A percentile compares a stretch with the other conserved stretches of the same genome.
These are phyloP conservation scores for Platysteira castanea DNA, from an alignment of 2,113 vertebrate genomes.

Conservation along the genomic window DNA sequence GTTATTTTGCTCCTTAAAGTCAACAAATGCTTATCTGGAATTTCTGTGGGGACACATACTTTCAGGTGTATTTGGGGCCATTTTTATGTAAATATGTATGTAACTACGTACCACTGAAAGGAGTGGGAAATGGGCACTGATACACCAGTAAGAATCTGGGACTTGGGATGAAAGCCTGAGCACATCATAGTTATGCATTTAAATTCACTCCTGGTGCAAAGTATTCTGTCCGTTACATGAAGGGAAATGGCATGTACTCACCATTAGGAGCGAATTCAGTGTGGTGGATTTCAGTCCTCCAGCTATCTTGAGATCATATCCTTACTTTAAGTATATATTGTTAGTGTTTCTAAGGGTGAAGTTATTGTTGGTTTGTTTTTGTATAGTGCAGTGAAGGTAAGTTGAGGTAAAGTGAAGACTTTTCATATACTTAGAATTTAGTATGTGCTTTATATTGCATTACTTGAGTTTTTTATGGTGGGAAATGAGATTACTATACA, in stretches of 20 bases:
- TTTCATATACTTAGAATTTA: neutral
- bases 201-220: neutral
- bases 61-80: neutral
- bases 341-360: neutral
- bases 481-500: neutral
- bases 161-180: neutral
- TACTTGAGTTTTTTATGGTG: neutral
- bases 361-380: neutral
- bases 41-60: neutral
- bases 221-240: neutral
- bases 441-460: neutral
- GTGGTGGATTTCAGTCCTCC: neutral
- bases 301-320: neutral
- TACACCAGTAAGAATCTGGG: neutral
- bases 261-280: neutral
- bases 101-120: neutral
- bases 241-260: neutral
- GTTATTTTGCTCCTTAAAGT: neutral
- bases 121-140: neutral
- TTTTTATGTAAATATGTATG: neutral
- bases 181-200: neutral
- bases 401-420: neutral
- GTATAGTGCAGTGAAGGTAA: neutral
- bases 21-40: neutral
- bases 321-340: neutral